Evolutionary conservation across 1,140 invertebrate species (phyloP).

Genomic region (Macrobrachium nipponense): DNA sequence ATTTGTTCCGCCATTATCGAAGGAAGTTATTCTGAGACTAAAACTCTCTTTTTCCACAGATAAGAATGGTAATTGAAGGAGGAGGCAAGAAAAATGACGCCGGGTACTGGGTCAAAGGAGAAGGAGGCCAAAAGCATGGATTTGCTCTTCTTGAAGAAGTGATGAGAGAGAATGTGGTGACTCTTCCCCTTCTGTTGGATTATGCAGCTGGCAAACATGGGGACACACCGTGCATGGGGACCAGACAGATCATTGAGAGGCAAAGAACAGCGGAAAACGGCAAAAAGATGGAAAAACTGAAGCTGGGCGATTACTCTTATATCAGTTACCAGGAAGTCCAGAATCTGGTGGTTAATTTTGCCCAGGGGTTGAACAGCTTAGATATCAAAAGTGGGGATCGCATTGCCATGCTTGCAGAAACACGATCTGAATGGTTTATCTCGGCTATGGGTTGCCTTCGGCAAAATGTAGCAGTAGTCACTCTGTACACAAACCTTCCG

Average conservation of each 20-base stretch:
- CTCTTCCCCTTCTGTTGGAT: conserved; percentile 56
- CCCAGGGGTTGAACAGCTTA: conserved; percentile 63
- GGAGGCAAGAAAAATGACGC: conserved; percentile 29
- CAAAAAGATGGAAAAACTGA: conserved; percentile 59
- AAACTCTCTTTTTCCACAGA: conserved; percentile 7
- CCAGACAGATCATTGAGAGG: conserved; percentile 51
- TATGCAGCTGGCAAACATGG: conserved; percentile 54
- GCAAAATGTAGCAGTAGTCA: conserved; percentile 61
- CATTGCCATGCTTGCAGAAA: conserved; percentile 70
- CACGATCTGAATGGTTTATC: conserved; percentile 72
- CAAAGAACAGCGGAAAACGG: conserved; percentile 45
- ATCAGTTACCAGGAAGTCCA: conserved; percentile 68
- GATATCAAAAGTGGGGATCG: conserved; percentile 67
- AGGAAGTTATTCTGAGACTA: background rate
- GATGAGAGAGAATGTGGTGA: conserved; percentile 33
- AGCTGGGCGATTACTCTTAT: conserved; percentile 68
- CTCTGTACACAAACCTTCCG: conserved; percentile 64
- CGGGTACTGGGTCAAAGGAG: conserved; percentile 55
- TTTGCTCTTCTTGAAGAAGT: conserved; percentile 40
- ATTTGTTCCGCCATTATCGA: too few relatives aligned
- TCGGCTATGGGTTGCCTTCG: conserved; percentile 70
- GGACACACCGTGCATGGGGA: conserved; percentile 60
- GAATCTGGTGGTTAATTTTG: conserved; percentile 67
- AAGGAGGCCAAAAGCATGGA: conserved; percentile 55
- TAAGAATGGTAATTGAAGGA: conserved; percentile 42